These are phyloP conservation scores for Aspidiotus rigidus DNA, from an alignment of 2,888 invertebrate species.

Conservation along the genomic window DNA sequence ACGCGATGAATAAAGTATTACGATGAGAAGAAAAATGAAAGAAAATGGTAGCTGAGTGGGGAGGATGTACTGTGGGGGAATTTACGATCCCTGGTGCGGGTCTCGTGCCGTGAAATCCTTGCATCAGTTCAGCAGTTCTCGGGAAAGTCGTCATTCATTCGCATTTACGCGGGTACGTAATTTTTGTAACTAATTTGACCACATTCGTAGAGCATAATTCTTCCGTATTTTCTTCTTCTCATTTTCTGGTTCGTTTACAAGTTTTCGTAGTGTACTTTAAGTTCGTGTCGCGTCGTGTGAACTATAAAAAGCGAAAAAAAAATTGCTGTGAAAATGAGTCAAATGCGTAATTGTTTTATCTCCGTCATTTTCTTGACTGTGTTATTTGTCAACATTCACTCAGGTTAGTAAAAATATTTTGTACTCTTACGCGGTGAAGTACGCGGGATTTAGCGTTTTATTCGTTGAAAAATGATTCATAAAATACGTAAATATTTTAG, in stretches of 20 bases:
- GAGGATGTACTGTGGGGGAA: conserved; percentile 4
- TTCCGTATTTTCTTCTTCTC: background rate
- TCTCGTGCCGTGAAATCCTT: background rate
- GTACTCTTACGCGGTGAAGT: too few relatives aligned
- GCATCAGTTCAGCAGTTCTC: too few relatives aligned
- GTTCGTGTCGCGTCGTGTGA: too few relatives aligned
- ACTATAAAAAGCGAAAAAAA: background rate
- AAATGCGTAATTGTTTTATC: conserved; percentile 18
- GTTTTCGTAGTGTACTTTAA: background rate
- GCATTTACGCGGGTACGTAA: too few relatives aligned
- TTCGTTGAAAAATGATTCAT: too few relatives aligned
- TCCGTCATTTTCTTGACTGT: conserved; percentile 20
- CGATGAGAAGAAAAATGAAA: too few relatives aligned
- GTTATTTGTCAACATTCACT: conserved; percentile 7
- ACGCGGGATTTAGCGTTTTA: too few relatives aligned
- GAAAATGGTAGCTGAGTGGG: background rate
- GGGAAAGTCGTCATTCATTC: too few relatives aligned
- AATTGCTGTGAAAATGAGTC: conserved; percentile 19
- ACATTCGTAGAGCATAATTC: background rate
- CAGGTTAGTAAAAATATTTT: conserved; percentile 5
- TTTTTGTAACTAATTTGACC: too few relatives aligned
- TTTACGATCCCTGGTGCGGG: background rate
- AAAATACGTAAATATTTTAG: too few relatives aligned
- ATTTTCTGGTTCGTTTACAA: background rate
- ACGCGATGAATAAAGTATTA: too few relatives aligned